These are phyloP conservation scores for Cygnus atratus DNA, from an alignment of 2,113 vertebrate species.

Conservation along the genomic window DNA sequence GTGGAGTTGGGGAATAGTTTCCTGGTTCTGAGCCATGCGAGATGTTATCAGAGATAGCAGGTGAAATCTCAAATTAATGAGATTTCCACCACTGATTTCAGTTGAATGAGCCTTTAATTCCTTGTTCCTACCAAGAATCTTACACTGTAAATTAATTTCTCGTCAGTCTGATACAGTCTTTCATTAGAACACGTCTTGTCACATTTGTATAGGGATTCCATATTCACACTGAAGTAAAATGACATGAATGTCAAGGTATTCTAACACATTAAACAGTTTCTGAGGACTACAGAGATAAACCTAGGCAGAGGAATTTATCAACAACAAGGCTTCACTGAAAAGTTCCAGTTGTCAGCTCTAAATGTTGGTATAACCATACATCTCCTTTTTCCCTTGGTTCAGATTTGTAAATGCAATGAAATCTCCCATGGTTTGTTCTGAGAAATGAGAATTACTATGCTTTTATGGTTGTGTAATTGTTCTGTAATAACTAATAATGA, in stretches of 20 bases:
- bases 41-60: background rate
- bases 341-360: background rate
- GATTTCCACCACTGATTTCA: background rate
- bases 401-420: constrained; percentile 23
- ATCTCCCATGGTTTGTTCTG: constrained; percentile 3
- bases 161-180: background rate
- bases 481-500: constrained; percentile 38
- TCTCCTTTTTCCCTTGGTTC: background rate
- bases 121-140: background rate
- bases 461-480: constrained; percentile 7
- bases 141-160: background rate
- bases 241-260: background rate
- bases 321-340: background rate
- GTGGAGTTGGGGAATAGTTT: background rate
- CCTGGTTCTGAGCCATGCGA: background rate
- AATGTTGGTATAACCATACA: background rate
- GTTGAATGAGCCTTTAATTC: background rate
- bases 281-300: background rate
- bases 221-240: background rate
- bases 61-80: background rate
- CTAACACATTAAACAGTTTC: background rate
- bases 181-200: background rate
- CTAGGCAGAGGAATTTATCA: background rate
- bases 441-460: background rate
- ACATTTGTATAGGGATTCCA: background rate